Conservation (phyloP, 2,113 vertebrate species). For the Cichladusa arquata region DNA sequence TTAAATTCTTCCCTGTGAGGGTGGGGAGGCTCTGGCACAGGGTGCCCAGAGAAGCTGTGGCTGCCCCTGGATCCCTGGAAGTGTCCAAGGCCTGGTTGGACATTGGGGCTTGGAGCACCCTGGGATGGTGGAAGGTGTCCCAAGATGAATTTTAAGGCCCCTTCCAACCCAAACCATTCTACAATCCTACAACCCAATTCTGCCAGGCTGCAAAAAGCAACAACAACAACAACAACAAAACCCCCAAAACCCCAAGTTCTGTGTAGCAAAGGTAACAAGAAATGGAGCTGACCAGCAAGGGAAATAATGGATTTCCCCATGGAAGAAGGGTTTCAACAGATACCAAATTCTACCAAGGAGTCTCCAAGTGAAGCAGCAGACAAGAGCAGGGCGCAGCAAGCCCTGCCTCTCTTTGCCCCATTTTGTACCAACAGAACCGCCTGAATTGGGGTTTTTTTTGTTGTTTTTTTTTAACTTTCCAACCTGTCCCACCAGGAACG, state of each 20-base stretch:
- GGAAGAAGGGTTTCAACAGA: background rate
- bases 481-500: background rate
- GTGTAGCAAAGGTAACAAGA: background rate
- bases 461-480: fast-evolving
- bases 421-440: background rate
- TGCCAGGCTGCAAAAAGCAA: background rate
- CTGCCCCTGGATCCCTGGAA: background rate
- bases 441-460: fast-evolving
- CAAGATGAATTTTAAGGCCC: background rate
- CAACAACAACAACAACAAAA: background rate
- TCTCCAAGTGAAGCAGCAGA: background rate
- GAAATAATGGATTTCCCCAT: background rate
- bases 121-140: fast-evolving
- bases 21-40: fast-evolving
- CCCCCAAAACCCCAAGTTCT: fast-evolving
- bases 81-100: background rate
- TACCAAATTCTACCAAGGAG: fast-evolving
- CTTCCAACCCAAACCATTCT: background rate
- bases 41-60: background rate
- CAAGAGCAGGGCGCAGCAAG: background rate
- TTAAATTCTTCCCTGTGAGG: fast-evolving
- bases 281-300: background rate
- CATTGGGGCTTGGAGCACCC: background rate
- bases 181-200: background rate
- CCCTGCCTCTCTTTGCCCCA: background rate